A percentile compares a stretch with the other conserved stretches of the same genome.
Conservation (phyloP, 2,113 vertebrate genomes). For the Coryphaenoides rupestris region DNA sequence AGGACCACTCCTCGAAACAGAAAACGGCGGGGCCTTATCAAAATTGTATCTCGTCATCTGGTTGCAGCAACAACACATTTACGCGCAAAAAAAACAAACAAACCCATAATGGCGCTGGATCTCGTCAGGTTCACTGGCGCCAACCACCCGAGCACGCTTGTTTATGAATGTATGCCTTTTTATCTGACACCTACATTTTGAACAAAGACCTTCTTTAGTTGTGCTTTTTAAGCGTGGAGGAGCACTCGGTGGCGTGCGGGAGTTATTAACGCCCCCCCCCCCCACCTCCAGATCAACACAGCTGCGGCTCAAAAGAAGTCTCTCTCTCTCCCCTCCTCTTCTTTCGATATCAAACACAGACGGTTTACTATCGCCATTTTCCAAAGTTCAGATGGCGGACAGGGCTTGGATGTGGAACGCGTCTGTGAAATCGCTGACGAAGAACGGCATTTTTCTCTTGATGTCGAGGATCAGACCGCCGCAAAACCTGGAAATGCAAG, state of each 20-base stretch:
- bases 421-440: constrained; percentile 92
- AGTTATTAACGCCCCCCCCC: constrained; percentile 76
- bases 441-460: constrained; percentile 92
- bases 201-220: constrained; percentile 73
- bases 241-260: constrained; percentile 71
- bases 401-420: constrained; percentile 92
- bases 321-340: constrained; percentile 68
- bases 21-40: constrained; percentile 17
- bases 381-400: constrained; percentile 84
- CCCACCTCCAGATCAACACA: constrained; percentile 77
- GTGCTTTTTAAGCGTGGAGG: constrained; percentile 62
- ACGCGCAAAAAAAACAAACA: no score
- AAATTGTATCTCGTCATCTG: constrained; percentile 41
- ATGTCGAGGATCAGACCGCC: constrained; percentile 95
- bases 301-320: constrained; percentile 72
- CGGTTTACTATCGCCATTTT: constrained; percentile 77
- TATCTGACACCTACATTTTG: constrained; percentile 76
- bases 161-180: constrained; percentile 68
- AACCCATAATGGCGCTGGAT: constrained; percentile 62
- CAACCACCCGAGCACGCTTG: constrained; percentile 33
- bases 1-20: not conserved
- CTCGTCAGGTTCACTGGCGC: constrained; percentile 40
- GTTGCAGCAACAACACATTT: constrained; percentile 44
- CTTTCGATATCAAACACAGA: constrained; percentile 79
- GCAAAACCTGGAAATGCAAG: constrained; percentile 79